Evolutionary conservation across 2,797 vertebrate species (phyloP).

Genomic region (Carduelis carduelis): DNA sequence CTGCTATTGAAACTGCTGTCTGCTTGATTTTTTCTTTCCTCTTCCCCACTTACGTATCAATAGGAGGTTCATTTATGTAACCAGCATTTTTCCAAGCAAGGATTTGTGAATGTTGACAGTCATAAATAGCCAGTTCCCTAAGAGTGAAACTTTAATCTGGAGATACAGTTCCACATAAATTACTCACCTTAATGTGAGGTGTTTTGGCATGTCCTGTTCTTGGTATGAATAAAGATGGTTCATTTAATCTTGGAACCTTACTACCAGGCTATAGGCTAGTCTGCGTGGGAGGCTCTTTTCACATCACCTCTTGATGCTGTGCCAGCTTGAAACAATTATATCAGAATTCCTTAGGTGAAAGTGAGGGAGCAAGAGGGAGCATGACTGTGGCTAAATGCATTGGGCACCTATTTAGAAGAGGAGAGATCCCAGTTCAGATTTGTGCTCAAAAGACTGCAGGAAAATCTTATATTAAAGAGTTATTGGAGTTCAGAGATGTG

Average conservation of each 20-base stretch:
- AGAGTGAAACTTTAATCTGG: neutral
- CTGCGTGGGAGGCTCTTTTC: neutral
- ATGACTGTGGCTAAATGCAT: neutral
- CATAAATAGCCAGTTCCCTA: neutral
- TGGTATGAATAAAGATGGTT: neutral
- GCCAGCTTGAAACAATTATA: neutral
- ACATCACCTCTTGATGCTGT: neutral
- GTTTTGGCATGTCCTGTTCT: neutral
- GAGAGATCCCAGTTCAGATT: neutral
- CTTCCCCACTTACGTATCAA: neutral
- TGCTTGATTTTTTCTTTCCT: neutral
- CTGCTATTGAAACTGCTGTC: neutral
- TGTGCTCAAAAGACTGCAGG: neutral
- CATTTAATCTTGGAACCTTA: neutral
- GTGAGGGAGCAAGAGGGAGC: neutral
- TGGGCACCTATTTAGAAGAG: neutral
- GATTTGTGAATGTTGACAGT: neutral
- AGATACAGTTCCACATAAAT: neutral
- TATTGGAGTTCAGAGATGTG: neutral
- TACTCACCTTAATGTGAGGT: neutral
- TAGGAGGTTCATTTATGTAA: neutral
- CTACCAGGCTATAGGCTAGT: neutral
- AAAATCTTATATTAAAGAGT: neutral
- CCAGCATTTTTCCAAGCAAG: neutral
- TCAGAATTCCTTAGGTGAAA: neutral